Evolutionary conservation across 2,797 vertebrate genomes (phyloP), one percentile per base, ranked within the genome.

Genomic region (Oryzias dopingdopingensis): DNA sequence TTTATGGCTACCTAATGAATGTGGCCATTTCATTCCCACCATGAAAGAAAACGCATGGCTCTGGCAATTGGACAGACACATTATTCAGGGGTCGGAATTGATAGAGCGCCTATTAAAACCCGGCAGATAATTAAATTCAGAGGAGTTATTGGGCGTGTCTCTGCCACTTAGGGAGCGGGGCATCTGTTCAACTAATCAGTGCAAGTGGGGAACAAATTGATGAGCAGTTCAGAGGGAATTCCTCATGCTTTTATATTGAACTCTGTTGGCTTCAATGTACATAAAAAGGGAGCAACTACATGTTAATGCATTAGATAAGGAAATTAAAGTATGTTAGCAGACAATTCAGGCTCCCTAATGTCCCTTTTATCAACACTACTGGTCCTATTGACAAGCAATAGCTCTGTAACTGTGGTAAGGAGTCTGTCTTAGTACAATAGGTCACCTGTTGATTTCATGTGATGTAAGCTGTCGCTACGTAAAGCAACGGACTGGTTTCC

Each of bases 401-500:
- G 78, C 67, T 46, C 29, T 66, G 44, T 53, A 63, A 77, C 61
- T 72, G 75, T 42, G 59, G 67, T 74, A 70, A 78, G 71, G 52
- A 76, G 59, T 67, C 49, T 78, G 72, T 71, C 75, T 65, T 69
- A 58, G 67, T 66, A 42, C 62, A 42, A 18, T 22, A 58, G 74
- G 70, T 86, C 83, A 76, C 80, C 76, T 65, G 66, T 57, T 57
- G 57, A 62, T 71, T 82, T 84, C 56, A n/a, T 56, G 49, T 62
- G 7, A 26, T 42, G 17, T 82, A 81, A 88, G 82, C 68, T 41
- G 42, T 40, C 23, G 2, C 44, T 2, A 53, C 48, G 56, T 67
- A 52, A 47, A 51, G 80, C 68, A 32, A 91, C 93, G 90, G 92
- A 74, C 91, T 82, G 23, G 40, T 50, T 29, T 54, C 66, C 54